These are phyloP conservation scores for Rhagologus leucostigma DNA, from an alignment of 2,113 vertebrate species.

Conservation along the genomic window DNA sequence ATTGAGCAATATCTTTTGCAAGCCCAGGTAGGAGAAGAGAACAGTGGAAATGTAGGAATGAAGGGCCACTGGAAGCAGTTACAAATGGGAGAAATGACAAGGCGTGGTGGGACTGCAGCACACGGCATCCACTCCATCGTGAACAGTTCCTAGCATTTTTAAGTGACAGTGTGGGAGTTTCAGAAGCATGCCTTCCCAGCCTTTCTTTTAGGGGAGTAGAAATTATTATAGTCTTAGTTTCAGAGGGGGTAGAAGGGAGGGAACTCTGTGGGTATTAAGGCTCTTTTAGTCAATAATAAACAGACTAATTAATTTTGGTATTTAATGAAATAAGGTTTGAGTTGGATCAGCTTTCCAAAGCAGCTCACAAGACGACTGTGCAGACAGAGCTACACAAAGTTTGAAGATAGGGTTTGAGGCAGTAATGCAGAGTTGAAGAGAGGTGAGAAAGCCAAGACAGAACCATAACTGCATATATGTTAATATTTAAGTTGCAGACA, in stretches of 20 bases:
- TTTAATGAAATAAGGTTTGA: not conserved
- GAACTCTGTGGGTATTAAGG: not conserved
- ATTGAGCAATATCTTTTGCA: not conserved
- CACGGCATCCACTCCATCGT: fast-evolving
- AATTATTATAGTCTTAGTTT: not conserved
- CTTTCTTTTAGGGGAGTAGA: not conserved
- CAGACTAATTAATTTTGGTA: not conserved
- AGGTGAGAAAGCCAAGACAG: not conserved
- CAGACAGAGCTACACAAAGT: not conserved
- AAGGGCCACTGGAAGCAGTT: not conserved
- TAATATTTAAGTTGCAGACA: not conserved
- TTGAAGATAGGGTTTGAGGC: not conserved
- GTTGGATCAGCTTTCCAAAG: not conserved
- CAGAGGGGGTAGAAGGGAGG: not conserved
- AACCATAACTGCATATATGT: fast-evolving
- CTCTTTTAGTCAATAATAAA: not conserved
- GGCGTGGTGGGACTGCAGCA: not conserved
- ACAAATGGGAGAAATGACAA: not conserved
- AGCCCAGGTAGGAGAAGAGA: not conserved
- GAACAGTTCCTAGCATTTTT: fast-evolving
- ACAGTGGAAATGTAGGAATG: fast-evolving
- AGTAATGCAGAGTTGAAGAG: not conserved
- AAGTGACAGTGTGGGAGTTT: not conserved
- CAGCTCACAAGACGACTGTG: not conserved
- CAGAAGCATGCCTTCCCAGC: not conserved